Evolutionary conservation across 2,888 invertebrate genomes (phyloP), one percentile per base, ranked within the genome.

Genomic region (Tanytarsus gracilentus): DNA sequence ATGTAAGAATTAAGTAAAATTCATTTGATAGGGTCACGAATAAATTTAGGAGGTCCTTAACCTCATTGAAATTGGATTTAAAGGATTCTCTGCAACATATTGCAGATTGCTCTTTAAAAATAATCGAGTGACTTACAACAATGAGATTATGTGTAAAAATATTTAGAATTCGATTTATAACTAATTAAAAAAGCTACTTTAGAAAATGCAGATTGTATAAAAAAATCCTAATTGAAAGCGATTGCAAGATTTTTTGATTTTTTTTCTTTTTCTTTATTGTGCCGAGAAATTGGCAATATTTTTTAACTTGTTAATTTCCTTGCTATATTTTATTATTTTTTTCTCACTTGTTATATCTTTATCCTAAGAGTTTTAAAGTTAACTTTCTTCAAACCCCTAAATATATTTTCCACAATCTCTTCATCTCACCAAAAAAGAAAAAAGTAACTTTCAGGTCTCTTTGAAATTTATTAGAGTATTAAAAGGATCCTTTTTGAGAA

Each of bases 221-320:
- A 49, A 49, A 11, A 25, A 11, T 23, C 11, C n/a, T 49, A 1
- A 36, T 14, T 8, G 16, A 36, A n/a, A 36, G n/a, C 16, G 16
- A 36, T 14, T 36, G 36, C 36, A 14, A 36, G 36, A 36, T 44
- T 51, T 51, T 30, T 51, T 29, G 11, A 6, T 30, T 51, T 8
- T 14, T 30, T 51, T 51, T 29, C n/a, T 48, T 23, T 11, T 11
- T 55, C 23, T 51, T 26, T 33, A 27, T 30, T 55, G 55, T 55
- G 55, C 55, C 23, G 44, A 56, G 26, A 40, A 40, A 56, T 39
- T 58, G 58, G 58, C 58, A 58, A 58, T 58, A 58, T 48, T 25
- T 48, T 58, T 40, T 23, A 18, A 25, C 26, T n/a, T 49, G 14
- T 49, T 44, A 8, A 11, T 40, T 44, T 44, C 21, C n/a, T 9